Conservation (phyloP, 2,113 vertebrate genomes). For the Stigmatopora argus region DNA sequence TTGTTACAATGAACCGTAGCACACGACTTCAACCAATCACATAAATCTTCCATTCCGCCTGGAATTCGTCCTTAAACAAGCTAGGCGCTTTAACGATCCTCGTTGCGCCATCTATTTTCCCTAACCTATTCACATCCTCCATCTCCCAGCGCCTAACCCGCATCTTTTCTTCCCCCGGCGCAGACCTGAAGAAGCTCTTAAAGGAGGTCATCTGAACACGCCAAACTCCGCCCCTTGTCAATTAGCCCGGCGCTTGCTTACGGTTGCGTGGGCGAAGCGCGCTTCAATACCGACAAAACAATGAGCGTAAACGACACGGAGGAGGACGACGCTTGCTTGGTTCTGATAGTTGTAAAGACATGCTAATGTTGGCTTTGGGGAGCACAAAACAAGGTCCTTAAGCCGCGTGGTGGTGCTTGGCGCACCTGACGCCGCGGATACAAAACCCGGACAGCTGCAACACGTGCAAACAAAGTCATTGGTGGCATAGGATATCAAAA, state of each 20-base stretch:
- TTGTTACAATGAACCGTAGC: no score
- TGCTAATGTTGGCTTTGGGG: constrained; percentile 55
- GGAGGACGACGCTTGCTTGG: constrained; percentile 45
- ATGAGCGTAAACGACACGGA: constrained; percentile 59
- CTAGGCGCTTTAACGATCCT: constrained; percentile 58
- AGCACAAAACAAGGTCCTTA: constrained; percentile 46
- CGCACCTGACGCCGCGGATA: constrained; percentile 54
- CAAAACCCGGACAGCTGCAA: constrained; percentile 5
- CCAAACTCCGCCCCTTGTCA: constrained; percentile 55
- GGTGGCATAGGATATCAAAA: background rate
- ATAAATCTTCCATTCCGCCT: no score
- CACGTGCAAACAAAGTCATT: background rate
- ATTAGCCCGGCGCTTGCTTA: constrained; percentile 74
- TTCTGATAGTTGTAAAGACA: constrained; percentile 54
- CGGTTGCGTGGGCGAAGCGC: constrained; percentile 19
- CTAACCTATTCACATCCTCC: constrained; percentile 48
- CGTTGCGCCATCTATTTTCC: no score
- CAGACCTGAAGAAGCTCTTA: constrained; percentile 65
- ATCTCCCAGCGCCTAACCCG: constrained; percentile 61
- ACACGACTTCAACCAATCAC: no score
- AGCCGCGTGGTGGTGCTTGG: constrained; percentile 27
- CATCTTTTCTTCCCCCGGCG: constrained; percentile 58
- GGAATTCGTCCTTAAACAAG: constrained; percentile 67
- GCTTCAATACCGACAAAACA: constrained; percentile 68
- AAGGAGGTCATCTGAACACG: constrained; percentile 51